phyloP scores from a whole-genome alignment of 2,113 vertebrate genomes.

The Cariama cristata region DNA sequence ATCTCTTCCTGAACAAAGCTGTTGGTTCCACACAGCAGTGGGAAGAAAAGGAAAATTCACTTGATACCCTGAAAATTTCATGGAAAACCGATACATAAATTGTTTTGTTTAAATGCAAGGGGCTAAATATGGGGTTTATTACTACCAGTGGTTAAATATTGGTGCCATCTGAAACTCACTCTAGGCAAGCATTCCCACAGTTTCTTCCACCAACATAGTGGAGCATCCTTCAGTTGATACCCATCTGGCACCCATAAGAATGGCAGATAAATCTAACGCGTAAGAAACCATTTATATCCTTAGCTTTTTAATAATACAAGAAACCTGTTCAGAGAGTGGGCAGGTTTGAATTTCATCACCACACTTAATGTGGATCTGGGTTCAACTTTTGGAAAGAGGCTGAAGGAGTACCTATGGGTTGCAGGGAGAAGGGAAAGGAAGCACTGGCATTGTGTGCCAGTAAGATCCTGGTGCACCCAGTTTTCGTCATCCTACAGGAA shows the following conservation, averaged over 20 bases:
- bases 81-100: fast-evolving
- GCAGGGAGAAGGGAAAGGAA: not conserved
- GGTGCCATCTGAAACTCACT: not conserved
- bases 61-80: not conserved
- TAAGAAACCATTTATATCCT: not conserved
- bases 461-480: not conserved
- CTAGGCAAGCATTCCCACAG: not conserved
- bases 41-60: not conserved
- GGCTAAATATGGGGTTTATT: not conserved
- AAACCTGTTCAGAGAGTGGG: not conserved
- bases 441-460: fast-evolving
- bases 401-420: not conserved
- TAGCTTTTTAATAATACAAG: not conserved
- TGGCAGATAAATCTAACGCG: not conserved
- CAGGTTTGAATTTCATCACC: not conserved
- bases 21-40: not conserved
- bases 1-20: not conserved
- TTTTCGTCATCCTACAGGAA: not conserved
- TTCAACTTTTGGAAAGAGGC: not conserved
- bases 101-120: not conserved
- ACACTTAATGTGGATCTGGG: not conserved
- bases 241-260: not conserved
- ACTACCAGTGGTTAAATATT: not conserved
- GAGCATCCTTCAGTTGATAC: not conserved
- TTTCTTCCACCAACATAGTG: not conserved